A percentile compares a stretch with the other conserved stretches of the same genome.
These are phyloP conservation scores for Sturnira hondurensis DNA, from an alignment of 2,113 vertebrate species.

Conservation along the genomic window DNA sequence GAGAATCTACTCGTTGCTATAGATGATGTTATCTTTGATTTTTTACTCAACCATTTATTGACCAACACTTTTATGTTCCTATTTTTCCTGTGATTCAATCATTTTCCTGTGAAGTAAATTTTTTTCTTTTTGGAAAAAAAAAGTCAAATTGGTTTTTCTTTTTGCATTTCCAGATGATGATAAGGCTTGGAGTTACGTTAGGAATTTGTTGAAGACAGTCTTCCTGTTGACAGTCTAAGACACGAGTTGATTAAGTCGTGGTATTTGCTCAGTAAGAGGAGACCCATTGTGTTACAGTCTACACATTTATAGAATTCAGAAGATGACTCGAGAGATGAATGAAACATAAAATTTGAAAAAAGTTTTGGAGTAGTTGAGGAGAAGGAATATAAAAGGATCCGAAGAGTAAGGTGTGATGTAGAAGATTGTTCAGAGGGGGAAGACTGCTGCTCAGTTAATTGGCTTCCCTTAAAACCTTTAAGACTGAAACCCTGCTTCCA, in stretches of 20 bases:
- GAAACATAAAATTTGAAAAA: not conserved
- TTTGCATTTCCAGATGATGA: not conserved
- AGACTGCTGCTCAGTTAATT: not conserved
- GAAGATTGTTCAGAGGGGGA: not conserved
- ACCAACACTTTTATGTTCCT: not conserved
- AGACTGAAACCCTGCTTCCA: not conserved
- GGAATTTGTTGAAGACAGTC: not conserved
- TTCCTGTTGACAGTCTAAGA: not conserved
- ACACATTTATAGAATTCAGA: not conserved
- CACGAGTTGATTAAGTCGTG: not conserved
- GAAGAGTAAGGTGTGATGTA: not conserved
- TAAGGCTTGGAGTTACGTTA: not conserved
- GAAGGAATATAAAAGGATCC: not conserved
- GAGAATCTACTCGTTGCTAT: not conserved
- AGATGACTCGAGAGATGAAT: not conserved
- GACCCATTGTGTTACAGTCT: not conserved
- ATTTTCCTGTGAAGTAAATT: constrained; percentile 24
- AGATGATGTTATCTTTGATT: not conserved
- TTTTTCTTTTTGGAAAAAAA: not conserved
- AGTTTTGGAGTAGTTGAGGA: not conserved
- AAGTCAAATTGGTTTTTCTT: not conserved
- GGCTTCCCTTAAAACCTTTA: not conserved
- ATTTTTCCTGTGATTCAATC: not conserved
- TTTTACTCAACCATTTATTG: not conserved
- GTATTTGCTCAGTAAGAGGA: not conserved